phyloP scores from a whole-genome alignment of 2,888 invertebrate genomes.

The Anagyrus pseudococci region DNA sequence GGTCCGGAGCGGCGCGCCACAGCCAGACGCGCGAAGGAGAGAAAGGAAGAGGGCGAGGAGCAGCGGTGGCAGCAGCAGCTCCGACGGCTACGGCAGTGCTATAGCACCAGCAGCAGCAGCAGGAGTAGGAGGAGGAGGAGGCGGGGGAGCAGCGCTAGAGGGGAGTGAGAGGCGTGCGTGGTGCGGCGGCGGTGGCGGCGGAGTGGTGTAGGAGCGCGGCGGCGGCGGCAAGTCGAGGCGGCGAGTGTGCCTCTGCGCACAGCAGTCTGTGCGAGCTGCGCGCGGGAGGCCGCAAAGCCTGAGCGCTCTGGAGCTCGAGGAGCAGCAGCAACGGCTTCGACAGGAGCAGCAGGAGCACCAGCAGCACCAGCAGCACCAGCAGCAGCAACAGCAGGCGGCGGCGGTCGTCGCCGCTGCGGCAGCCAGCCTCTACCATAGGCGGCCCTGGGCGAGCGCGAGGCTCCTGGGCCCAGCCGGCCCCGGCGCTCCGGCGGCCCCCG shows the following conservation, averaged over 20 bases:
- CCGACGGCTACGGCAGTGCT: too few species aligned
- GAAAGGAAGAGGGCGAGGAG: neutral
- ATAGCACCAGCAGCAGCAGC: too few species aligned
- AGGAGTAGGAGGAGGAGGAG: too few species aligned
- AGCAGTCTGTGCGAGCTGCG: too few species aligned
- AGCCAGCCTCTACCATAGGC: neutral
- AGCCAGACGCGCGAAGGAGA: too few species aligned
- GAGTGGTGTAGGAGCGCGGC: neutral
- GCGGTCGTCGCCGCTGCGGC: neutral
- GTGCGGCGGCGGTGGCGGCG: slow-evolving; percentile 2
- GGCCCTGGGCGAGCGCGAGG: neutral
- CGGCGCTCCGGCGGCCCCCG: slow-evolving; percentile 5
- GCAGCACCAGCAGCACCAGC: neutral
- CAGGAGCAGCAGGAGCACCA: slow-evolving; percentile 24
- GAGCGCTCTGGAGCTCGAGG: slow-evolving; percentile 38
- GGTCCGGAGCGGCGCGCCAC: too few species aligned
- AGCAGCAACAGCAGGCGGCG: slow-evolving; percentile 2
- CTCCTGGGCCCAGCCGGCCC: slow-evolving; percentile 7
- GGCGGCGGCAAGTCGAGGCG: too few species aligned
- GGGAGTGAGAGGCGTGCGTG: neutral
- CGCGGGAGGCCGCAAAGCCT: too few species aligned
- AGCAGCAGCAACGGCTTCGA: slow-evolving; percentile 31
- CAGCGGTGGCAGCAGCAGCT: neutral
- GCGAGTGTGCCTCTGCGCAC: too few species aligned
- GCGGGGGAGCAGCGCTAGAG: too few species aligned